Conservation (phyloP, 2,888 invertebrate species). For the Nemoura dubitans region DNA sequence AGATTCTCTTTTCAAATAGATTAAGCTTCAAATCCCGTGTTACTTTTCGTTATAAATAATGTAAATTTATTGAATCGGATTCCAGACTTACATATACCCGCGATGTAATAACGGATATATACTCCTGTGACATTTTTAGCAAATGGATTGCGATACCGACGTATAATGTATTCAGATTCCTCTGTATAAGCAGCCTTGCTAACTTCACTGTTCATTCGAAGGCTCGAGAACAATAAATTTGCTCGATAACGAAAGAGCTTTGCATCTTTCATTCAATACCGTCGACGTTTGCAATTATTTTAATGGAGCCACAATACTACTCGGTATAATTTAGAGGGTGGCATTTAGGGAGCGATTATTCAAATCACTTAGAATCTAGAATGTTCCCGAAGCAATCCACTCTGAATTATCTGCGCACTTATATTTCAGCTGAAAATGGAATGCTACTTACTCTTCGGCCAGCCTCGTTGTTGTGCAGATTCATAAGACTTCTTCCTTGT, state of each 20-base stretch:
- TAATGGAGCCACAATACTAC: neutral
- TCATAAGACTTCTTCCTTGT: conserved; percentile 91
- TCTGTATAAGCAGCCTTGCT: neutral
- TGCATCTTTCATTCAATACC: neutral
- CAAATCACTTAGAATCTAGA: neutral
- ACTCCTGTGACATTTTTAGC: neutral
- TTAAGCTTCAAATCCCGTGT: neutral
- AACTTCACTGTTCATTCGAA: neutral
- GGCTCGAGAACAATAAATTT: neutral
- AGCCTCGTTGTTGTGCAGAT: conserved; percentile 97
- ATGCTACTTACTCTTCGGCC: conserved; percentile 84
- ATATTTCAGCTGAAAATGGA: too few species aligned
- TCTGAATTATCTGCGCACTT: neutral
- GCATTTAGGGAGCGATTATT: neutral
- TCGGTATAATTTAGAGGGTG: neutral
- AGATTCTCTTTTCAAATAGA: neutral
- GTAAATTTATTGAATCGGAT: neutral
- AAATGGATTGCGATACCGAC: neutral
- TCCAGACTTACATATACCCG: neutral
- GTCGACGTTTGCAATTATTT: neutral
- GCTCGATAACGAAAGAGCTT: neutral
- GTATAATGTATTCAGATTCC: conserved; percentile 4
- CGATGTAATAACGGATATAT: neutral
- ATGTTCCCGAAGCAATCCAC: neutral
- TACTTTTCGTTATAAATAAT: neutral